Evolutionary conservation across 2,888 invertebrate genomes (phyloP).

Genomic region (Dugesia japonica): DNA sequence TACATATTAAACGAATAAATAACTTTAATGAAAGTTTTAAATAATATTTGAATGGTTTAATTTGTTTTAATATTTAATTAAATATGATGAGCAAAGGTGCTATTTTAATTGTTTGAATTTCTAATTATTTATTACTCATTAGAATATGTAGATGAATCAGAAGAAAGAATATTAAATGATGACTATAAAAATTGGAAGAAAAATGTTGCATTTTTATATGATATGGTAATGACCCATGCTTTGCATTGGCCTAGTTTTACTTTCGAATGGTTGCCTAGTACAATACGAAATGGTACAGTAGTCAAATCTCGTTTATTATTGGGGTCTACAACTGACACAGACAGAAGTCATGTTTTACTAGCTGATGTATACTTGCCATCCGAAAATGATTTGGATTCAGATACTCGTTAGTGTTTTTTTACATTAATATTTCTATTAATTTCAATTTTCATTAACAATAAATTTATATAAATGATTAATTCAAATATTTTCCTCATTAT

Average conservation of each 20-base stretch:
- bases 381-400: neutral
- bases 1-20: too few relatives aligned
- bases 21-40: too few relatives aligned
- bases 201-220: neutral
- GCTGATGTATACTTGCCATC: neutral
- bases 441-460: too few relatives aligned
- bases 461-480: too few relatives aligned
- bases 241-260: conserved; percentile 10
- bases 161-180: conserved; percentile 1
- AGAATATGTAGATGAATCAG: conserved; percentile 11
- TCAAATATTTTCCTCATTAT: too few relatives aligned
- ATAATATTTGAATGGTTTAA: too few relatives aligned
- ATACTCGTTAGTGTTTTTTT: neutral
- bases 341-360: neutral
- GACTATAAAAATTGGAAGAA: conserved; percentile 1
- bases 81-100: neutral
- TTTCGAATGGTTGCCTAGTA: neutral
- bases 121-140: neutral
- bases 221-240: conserved; percentile 7
- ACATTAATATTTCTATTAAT: too few relatives aligned
- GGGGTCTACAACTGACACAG: neutral
- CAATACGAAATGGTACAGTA: neutral
- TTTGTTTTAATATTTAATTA: neutral
- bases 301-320: neutral
- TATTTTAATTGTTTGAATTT: neutral